Conservation (phyloP, 2,113 vertebrate genomes). For the Sinocyclocheilus grahami region DNA sequence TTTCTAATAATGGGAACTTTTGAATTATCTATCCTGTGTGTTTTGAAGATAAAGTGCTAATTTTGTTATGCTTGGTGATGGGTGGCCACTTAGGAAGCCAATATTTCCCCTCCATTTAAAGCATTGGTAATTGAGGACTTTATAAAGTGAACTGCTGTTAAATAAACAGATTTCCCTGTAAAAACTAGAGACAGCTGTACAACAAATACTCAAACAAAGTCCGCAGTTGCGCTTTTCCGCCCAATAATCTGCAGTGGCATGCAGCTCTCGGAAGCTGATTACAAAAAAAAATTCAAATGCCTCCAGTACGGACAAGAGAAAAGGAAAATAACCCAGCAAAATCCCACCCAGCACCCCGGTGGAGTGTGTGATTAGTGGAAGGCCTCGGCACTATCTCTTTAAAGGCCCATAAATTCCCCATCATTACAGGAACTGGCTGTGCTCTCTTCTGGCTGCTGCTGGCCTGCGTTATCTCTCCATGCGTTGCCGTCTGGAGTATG, state of each 20-base stretch:
- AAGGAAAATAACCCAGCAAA: constrained; percentile 33
- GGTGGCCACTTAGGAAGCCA: constrained; percentile 35
- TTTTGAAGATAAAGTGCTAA: constrained; percentile 40
- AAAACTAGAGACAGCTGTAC: constrained; percentile 15
- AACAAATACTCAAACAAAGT: constrained; percentile 21
- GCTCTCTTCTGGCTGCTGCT: constrained; percentile 71
- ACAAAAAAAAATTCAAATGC: constrained; percentile 60
- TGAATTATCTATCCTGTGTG: constrained; percentile 34
- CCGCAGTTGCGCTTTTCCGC: constrained; percentile 25
- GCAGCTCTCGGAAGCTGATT: constrained; percentile 16
- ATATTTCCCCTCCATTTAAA: constrained; percentile 38
- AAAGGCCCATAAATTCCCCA: constrained; percentile 80
- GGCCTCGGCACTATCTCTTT: constrained; percentile 77
- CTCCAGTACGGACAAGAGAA: constrained; percentile 26
- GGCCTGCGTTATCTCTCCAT: constrained; percentile 75
- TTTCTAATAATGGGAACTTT: constrained; percentile 36
- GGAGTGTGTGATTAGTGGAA: constrained; percentile 76
- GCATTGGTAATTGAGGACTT: constrained; percentile 25
- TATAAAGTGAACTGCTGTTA: constrained; percentile 28
- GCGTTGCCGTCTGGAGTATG: constrained; percentile 78
- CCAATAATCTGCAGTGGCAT: constrained; percentile 36
- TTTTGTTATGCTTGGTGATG: constrained; percentile 40
- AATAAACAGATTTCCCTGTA: constrained; percentile 6
- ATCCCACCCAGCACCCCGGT: constrained; percentile 68
- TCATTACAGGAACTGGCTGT: constrained; percentile 83